These are phyloP conservation scores for Natator depressus DNA, from an alignment of 2,113 vertebrate species.

Conservation along the genomic window DNA sequence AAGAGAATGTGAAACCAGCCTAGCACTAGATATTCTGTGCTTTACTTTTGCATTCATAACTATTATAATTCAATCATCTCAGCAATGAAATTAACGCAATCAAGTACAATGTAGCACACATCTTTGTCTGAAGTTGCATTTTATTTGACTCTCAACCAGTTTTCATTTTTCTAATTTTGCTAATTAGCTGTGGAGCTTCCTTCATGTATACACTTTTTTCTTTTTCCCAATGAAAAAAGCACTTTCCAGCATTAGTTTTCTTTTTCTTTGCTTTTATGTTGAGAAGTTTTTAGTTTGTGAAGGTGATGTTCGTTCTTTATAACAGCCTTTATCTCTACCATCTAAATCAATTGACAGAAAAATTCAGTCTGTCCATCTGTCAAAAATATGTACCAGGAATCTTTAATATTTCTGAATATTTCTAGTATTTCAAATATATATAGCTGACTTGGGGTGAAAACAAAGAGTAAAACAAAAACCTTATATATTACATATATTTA, in stretches of 20 bases:
- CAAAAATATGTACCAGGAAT: neutral
- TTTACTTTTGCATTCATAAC: neutral
- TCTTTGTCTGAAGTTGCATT: neutral
- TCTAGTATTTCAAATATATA: rapidly evolving
- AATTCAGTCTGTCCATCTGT: neutral
- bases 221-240: rapidly evolving
- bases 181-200: neutral
- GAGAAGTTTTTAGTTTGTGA: neutral
- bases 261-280: neutral
- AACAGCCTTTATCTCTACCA: neutral
- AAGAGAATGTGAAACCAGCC: neutral
- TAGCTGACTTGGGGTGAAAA: neutral
- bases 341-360: neutral
- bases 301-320: neutral
- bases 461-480: neutral
- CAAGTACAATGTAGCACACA: neutral
- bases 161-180: neutral
- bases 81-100: neutral
- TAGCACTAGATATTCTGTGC: neutral
- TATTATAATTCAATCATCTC: neutral
- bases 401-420: neutral
- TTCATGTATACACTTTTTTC: neutral
- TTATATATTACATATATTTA: neutral
- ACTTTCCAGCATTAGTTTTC: neutral
- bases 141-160: neutral